Evolutionary conservation across 2,888 invertebrate genomes (phyloP), one percentile per base, ranked within the genome.

Genomic region (Ichneumoninae sp.): DNA sequence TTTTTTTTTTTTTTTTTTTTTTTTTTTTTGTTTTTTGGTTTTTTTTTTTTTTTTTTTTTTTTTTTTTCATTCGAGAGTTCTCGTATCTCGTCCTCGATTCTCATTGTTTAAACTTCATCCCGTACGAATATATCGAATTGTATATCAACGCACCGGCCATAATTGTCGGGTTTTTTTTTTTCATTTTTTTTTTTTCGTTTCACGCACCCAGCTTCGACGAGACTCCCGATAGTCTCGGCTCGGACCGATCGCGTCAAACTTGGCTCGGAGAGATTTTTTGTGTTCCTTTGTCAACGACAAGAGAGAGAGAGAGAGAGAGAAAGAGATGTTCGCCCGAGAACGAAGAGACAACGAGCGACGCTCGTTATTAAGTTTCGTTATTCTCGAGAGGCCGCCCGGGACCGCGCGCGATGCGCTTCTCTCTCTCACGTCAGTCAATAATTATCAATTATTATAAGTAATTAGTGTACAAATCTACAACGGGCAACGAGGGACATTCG

Each of bases 391-490:
- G 66, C 66, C 33, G 33, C 33, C 52, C 36, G 40, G 40, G 40
- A 10, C 13, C 69, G 40, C 36, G 47, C 22, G n/a, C 30, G 30
- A 4, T 47, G 70, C 76, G 1, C 52, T 33, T 60, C 44, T 52
- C n/a, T 75, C 73, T 68, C 65, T 50, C 65, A 54, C 76, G 76
- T 66, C 40, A 52, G 54, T 76, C 44, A 36, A 52, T 76, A 76
- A 76, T 76, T 63, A 83, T 69, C 63, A 83, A 78, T 69, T 40
- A 26, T 78, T 85, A 85, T 78, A 86, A 81, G 57, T 71, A 84
- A 79, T 81, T 85, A 83, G 83, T 86, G 75, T 86, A 87, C 86
- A 86, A 87, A 86, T 87, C 81, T 87, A 86, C 87, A 87, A 69
- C 75, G 73, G 69, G 70, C 44, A 16, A 44, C 50, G 66, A 71